Evolutionary conservation across 2,113 vertebrate species (phyloP), one percentile per base, ranked within the genome.

Genomic region (Hydrochoerus hydrochaeris): DNA sequence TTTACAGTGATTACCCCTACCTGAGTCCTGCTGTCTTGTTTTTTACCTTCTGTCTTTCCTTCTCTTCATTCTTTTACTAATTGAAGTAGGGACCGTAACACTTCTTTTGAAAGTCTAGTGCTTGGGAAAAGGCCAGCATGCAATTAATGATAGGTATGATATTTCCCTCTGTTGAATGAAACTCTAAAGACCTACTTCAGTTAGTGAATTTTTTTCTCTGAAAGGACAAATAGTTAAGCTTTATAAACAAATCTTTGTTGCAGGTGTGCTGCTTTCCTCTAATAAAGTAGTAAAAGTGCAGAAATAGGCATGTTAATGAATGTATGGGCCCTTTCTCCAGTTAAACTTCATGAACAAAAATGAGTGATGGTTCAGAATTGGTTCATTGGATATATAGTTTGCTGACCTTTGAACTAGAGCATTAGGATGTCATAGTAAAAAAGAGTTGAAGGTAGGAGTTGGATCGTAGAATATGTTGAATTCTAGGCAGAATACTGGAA

Each of bases 401-500:
- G 58, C 32, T 69, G 49, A 85, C 22, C 0, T 26, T 7, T 88
- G 41, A 91, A 41, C 11, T 77, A 73, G 60, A 86, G 22, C 17
- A 57, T 82, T 41, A 80, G 41, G n/a, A 41, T 73, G 20, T 95
- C 54, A 44, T 30, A 30, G 46, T 32, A 30, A 83, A 82, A 54
- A 95, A 81, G 20, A 26, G 54, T 58, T 93, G 35, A 93, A 77
- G 90, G 41, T 44, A 78, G 86, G 20, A 17, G 35, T 13, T 93
- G 19, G 49, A 60, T 80, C 14, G 35, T 67, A 62, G 44, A 3
- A 67, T 4, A 57, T 96, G 49, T 75, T 95, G 71, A 92, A 95
- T 95, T 95, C 58, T 8, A 95, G 52, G 46, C 58, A 78, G 65
- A 85, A 91, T 19, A 62, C 57, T 75, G 60, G 92, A 44, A 9